These are phyloP conservation scores for Brachirus orientalis DNA, from an alignment of 2,113 vertebrate genomes.

Conservation along the genomic window DNA sequence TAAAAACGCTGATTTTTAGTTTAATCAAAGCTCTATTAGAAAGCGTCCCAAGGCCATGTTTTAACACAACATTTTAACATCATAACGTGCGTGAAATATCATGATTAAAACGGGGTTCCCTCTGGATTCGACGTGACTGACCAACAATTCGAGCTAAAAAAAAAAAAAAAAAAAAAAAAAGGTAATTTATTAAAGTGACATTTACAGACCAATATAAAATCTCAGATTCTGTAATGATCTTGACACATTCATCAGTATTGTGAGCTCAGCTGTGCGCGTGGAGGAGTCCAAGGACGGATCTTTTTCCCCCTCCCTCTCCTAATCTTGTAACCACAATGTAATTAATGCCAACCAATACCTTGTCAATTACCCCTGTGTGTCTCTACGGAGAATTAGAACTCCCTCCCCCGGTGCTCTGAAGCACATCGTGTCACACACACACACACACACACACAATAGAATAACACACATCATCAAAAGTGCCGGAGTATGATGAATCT, in stretches of 20 bases:
- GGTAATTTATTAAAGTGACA: conserved; percentile 12
- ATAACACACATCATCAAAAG: neutral
- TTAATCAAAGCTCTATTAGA: neutral
- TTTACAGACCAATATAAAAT: conserved; percentile 3
- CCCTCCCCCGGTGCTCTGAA: conserved; percentile 38
- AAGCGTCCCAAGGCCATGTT: neutral
- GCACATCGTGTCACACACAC: conserved; percentile 36
- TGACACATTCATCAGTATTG: neutral
- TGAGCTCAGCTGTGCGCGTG: conserved; percentile 65
- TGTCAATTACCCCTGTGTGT: conserved; percentile 76
- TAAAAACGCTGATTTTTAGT: neutral
- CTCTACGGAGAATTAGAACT: conserved; percentile 72
- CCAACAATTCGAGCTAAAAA: neutral
- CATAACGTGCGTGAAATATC: neutral
- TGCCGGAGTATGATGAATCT: neutral
- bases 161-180: neutral
- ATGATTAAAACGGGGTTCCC: too few species aligned
- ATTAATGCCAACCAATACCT: conserved; percentile 80
- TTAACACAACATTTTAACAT: neutral
- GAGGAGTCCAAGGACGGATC: conserved; percentile 35
- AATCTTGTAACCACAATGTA: conserved; percentile 77
- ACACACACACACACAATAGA: conserved; percentile 13
- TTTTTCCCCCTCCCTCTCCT: conserved; percentile 18
- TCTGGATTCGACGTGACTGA: neutral
- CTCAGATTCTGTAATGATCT: conserved; percentile 6